phyloP scores from a whole-genome alignment of 2,797 vertebrate genomes.

The Sphenodon punctatus region DNA sequence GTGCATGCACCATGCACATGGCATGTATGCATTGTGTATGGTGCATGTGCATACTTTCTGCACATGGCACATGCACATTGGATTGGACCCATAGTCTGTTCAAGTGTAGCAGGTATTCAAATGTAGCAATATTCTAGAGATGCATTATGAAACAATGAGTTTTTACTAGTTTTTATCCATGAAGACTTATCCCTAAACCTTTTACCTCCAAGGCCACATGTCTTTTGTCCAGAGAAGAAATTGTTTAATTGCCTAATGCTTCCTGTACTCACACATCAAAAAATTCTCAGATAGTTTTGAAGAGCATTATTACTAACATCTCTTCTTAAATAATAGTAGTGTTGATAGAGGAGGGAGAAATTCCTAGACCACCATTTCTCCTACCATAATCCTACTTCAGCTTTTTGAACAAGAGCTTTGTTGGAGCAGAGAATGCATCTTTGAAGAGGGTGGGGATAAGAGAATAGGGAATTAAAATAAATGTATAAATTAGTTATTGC shows the following conservation, averaged over 20 bases:
- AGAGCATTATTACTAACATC: not conserved
- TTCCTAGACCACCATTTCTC: not conserved
- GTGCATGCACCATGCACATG: too few species aligned
- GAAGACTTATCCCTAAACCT: not conserved
- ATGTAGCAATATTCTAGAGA: too few species aligned
- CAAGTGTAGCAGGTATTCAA: too few species aligned
- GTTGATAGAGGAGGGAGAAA: not conserved
- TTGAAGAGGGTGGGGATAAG: not conserved
- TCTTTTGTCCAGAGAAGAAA: not conserved
- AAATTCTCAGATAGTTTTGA: not conserved
- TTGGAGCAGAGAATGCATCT: not conserved
- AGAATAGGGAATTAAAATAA: not conserved
- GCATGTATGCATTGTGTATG: too few species aligned
- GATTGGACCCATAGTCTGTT: too few species aligned
- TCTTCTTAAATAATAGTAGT: rapidly evolving
- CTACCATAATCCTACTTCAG: not conserved
- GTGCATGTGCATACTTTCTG: too few species aligned
- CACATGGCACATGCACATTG: too few species aligned
- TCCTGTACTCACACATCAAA: not conserved
- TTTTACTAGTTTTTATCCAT: not conserved
- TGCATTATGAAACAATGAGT: not conserved
- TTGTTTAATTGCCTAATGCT: not conserved
- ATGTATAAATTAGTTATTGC: not conserved
- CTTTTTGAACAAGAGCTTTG: not conserved
- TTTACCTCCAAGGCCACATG: not conserved